Conservation (phyloP, 2,113 vertebrate genomes). For the Gobio gobio region DNA sequence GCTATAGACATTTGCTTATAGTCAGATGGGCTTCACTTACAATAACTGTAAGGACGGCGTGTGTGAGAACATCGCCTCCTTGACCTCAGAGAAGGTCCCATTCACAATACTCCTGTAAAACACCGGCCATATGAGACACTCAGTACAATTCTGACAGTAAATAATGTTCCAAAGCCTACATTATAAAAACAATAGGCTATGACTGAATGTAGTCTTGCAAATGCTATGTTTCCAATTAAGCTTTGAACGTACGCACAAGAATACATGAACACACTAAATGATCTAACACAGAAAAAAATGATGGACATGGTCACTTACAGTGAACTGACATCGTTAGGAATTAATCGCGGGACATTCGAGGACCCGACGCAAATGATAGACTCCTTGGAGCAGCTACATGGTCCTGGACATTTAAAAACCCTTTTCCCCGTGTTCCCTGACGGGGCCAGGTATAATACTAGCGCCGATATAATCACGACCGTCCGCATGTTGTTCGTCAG, state of each 20-base stretch:
- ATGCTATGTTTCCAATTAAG: neutral
- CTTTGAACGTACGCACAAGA: neutral
- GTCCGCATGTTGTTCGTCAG: conserved; percentile 77
- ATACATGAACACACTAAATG: neutral
- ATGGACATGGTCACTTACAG: conserved; percentile 79
- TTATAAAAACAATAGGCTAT: neutral
- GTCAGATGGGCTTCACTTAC: conserved; percentile 77
- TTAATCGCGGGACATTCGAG: conserved; percentile 80
- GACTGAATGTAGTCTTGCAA: neutral
- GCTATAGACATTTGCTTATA: neutral
- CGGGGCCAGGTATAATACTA: conserved; percentile 61
- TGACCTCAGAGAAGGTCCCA: conserved; percentile 92
- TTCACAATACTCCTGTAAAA: conserved; percentile 91
- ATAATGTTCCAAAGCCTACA: neutral
- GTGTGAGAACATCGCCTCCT: conserved; percentile 94
- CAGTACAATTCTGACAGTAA: neutral
- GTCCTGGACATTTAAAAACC: conserved; percentile 79
- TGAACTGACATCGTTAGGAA: conserved; percentile 88
- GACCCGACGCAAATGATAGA: conserved; percentile 95
- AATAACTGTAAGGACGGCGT: conserved; percentile 92
- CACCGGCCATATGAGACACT: neutral
- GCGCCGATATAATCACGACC: conserved; percentile 61
- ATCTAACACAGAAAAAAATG: neutral
- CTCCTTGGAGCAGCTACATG: conserved; percentile 94
- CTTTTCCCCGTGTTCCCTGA: conserved; percentile 72